A percentile compares a stretch with the other conserved stretches of the same genome.
phyloP scores from a whole-genome alignment of 2,888 invertebrate genomes.

The Gerris lacustris region DNA sequence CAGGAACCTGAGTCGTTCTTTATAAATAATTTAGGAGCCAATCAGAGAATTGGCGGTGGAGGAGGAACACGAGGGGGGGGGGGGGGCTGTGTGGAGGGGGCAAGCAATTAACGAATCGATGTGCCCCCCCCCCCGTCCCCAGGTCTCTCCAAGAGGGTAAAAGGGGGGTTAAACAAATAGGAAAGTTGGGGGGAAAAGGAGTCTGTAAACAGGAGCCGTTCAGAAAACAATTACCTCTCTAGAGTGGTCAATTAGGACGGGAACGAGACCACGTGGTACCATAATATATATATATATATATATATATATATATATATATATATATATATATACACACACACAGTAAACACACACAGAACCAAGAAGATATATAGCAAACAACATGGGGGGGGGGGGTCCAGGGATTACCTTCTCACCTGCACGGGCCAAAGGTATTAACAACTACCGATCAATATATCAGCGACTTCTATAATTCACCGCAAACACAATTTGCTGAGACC shows the following conservation, averaged over 20 bases:
- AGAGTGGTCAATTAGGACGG: slow-evolving; percentile 1
- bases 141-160: not conserved
- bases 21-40: slow-evolving; percentile 8
- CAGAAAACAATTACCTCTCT: not conserved
- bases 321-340: no score
- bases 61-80: not conserved
- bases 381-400: no score
- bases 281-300: no score
- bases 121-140: not conserved
- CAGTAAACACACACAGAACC: no score
- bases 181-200: not conserved
- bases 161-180: not conserved
- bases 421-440: no score
- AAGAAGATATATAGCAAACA: no score
- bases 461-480: no score
- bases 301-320: no score
- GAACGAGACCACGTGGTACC: not conserved
- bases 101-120: slow-evolving; percentile 1
- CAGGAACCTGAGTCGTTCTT: not conserved
- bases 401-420: no score
- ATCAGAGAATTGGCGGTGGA: not conserved
- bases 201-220: not conserved
- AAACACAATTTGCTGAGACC: no score
- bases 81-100: not conserved
- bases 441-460: no score